Percentiles rank a stretch among this genome's conserved stretches.
These are phyloP conservation scores for Crocallis elinguaria DNA, from an alignment of 2,888 invertebrate genomes.

Conservation along the genomic window DNA sequence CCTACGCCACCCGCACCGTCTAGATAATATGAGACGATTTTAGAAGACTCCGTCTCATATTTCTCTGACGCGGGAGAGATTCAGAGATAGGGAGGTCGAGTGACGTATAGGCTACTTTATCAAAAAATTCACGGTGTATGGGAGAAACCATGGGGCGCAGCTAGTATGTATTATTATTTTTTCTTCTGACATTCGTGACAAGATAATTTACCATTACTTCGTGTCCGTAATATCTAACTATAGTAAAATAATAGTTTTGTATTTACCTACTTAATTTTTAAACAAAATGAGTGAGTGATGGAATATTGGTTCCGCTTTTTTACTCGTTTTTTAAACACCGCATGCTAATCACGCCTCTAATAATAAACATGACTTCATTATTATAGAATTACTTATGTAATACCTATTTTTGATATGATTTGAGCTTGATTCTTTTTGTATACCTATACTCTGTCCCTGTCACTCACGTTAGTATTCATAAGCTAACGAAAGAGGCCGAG, in stretches of 20 bases:
- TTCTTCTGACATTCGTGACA: conserved; percentile 7
- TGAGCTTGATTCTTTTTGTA: no score
- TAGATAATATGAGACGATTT: no score
- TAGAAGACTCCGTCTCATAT: no score
- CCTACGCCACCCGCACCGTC: no score
- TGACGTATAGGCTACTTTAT: no score
- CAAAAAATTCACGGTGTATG: no score
- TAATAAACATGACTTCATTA: conserved; percentile 32
- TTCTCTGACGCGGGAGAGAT: no score
- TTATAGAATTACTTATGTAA: conserved; percentile 38
- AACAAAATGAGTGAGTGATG: background rate
- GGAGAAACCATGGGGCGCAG: no score
- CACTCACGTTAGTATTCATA: background rate
- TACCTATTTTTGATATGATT: conserved; percentile 2
- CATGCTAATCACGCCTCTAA: conserved; percentile 14
- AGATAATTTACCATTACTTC: conserved; percentile 6
- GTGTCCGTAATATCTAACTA: background rate
- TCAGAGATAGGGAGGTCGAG: no score
- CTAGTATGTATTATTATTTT: background rate
- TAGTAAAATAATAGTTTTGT: background rate
- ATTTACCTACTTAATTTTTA: background rate
- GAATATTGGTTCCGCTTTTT: conserved; percentile 23
- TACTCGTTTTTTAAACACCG: conserved; percentile 18
- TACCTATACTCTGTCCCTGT: no score
- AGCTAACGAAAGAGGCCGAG: no score